Base-by-base conservation (phyloP, 2,888 invertebrate genomes). In the Emmelina monodactyla region DNA sequence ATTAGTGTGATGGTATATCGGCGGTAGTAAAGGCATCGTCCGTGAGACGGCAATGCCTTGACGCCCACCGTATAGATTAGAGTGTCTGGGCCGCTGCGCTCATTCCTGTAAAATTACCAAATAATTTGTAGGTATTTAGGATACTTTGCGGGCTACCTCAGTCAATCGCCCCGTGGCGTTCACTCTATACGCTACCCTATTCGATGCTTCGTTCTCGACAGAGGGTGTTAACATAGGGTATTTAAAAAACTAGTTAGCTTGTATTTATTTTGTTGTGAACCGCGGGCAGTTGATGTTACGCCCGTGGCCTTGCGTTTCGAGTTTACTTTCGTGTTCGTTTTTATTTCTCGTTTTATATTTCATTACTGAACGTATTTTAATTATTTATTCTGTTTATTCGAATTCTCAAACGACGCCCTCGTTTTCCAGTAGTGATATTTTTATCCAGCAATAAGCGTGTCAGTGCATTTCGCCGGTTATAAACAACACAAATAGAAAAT, bases 341-440 rank as follows among this genome's bases (percentile, higher is more conserved):
- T 67, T 62, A 55, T 59, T 63, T 58, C 55, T 69, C 58, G 62
- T 71, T 69, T 70, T 70, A 58, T 65, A 62, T 60, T 57, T 29
- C 29, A 14, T 29, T 65, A 66, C 65, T 62, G 54, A 51, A 53
- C 55, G 64, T 68, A 68, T 72, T 68, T 62, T 66, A 62, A 70
- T 70, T 72, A 75, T 73, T 78, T 76, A 76, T 75, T 73, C 59
- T 62, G 62, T 69, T 68, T 40, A 16, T 38, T 66, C 55, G 58
- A 69, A 71, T 66, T 70, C 64, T 71, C 70, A 64, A 62, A 62
- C 66, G 62, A 68, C 69, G 68, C 72, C 64, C 66, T 71, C 66
- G 71, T 75, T 75, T 76, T 76, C 72, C 73, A 73, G 62, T 75
- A 76, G 81, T 81, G 80, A 81, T 81, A 80, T 80, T 79, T 65